A percentile compares a stretch with the other conserved stretches of the same genome.
Conservation (phyloP, 2,797 vertebrate species). For the Xenops minutus region DNA sequence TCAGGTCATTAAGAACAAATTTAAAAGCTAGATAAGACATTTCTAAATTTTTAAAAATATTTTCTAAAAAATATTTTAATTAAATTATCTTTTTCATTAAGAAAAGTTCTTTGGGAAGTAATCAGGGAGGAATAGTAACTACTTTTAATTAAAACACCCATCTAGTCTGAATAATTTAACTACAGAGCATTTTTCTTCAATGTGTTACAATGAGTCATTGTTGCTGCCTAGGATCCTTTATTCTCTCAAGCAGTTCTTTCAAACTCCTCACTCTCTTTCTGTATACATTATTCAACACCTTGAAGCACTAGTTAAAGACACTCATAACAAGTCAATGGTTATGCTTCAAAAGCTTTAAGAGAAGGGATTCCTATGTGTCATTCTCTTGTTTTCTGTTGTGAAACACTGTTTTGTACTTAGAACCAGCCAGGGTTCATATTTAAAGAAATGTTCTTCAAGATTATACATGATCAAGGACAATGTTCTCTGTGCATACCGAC, state of each 20-base stretch:
- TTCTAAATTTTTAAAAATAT: not conserved
- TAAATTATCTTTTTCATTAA: not conserved
- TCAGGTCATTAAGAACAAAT: not conserved
- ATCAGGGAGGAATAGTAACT: not conserved
- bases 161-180: slow-evolving; percentile 10
- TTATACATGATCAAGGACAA: not conserved
- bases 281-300: not conserved
- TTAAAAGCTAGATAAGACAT: not conserved
- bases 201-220: not conserved
- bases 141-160: not conserved
- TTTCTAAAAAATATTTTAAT: not conserved
- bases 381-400: not conserved
- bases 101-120: not conserved
- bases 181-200: not conserved
- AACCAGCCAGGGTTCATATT: not conserved
- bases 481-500: not conserved
- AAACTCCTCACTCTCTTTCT: not conserved
- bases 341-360: not conserved
- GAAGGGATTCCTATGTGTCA: not conserved
- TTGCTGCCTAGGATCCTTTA: not conserved
- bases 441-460: not conserved
- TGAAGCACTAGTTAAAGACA: not conserved
- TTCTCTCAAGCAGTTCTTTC: not conserved
- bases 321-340: not conserved
- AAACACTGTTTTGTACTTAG: not conserved